phyloP scores from a whole-genome alignment of 1,140 invertebrate species.

The Pseudomyrmex dendroicus region DNA sequence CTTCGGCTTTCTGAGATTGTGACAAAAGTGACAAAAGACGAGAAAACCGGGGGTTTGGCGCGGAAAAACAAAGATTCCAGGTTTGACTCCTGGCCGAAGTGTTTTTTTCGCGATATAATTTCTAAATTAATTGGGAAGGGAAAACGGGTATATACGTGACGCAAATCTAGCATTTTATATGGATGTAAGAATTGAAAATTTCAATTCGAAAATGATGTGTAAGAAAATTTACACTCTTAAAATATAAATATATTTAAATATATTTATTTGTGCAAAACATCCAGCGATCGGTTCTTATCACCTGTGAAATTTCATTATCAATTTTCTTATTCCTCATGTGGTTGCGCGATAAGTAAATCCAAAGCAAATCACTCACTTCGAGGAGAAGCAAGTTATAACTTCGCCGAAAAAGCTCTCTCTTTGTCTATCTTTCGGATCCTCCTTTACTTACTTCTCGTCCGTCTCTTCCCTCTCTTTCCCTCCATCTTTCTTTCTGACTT shows the following conservation, averaged over 20 bases:
- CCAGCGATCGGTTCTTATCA: not conserved
- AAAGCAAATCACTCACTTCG: not conserved
- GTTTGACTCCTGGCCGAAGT: no score
- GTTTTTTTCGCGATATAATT: no score
- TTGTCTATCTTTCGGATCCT: conserved; percentile 13
- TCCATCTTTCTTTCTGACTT: not conserved
- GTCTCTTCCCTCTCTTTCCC: not conserved
- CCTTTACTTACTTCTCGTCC: conserved; percentile 3
- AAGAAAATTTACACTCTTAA: not conserved
- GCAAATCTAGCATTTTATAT: no score
- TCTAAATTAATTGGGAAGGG: no score
- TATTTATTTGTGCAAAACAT: not conserved
- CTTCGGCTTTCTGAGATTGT: no score
- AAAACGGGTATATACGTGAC: no score
- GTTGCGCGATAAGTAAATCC: not conserved
- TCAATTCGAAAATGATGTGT: no score
- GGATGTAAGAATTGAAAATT: no score
- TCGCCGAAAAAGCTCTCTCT: conserved; percentile 10
- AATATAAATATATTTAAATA: not conserved
- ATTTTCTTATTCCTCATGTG: not conserved
- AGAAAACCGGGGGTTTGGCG: no score
- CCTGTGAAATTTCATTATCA: not conserved
- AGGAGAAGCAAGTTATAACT: conserved; percentile 23
- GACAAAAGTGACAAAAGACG: no score
- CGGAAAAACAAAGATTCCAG: no score